Conservation (phyloP, 2,888 invertebrate genomes). For the Maniola hyperantus region DNA sequence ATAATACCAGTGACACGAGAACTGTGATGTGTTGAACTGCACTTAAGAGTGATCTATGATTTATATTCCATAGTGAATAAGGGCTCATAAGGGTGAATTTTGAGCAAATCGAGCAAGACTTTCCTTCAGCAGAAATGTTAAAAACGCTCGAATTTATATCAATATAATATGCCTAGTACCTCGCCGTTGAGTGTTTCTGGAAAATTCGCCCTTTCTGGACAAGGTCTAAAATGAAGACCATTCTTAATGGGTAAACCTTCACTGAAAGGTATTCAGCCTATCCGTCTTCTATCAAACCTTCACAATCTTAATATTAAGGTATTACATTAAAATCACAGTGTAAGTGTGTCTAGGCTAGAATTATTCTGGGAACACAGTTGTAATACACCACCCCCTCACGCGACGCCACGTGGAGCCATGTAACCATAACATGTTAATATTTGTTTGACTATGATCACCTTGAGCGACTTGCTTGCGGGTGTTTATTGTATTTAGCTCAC, state of each 20-base stretch:
- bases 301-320: conserved; percentile 61
- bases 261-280: conserved; percentile 53
- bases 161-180: no score
- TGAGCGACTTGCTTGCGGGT: neutral
- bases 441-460: no score
- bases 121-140: no score
- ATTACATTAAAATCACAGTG: conserved; percentile 60
- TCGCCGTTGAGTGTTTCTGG: neutral
- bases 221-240: conserved; percentile 26
- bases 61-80: neutral
- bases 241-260: conserved; percentile 56
- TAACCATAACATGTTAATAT: neutral
- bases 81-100: neutral
- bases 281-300: conserved; percentile 54
- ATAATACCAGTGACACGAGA: neutral
- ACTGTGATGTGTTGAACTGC: neutral
- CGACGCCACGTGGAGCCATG: neutral
- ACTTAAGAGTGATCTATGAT: neutral
- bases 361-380: conserved; percentile 36
- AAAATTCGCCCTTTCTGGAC: neutral
- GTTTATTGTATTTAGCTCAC: neutral
- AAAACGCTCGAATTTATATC: no score
- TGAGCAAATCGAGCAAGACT: neutral
- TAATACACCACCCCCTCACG: neutral
- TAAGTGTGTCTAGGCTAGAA: conserved; percentile 78